These are phyloP conservation scores for Cathartes aura DNA, from an alignment of 2,113 vertebrate species.

Conservation along the genomic window DNA sequence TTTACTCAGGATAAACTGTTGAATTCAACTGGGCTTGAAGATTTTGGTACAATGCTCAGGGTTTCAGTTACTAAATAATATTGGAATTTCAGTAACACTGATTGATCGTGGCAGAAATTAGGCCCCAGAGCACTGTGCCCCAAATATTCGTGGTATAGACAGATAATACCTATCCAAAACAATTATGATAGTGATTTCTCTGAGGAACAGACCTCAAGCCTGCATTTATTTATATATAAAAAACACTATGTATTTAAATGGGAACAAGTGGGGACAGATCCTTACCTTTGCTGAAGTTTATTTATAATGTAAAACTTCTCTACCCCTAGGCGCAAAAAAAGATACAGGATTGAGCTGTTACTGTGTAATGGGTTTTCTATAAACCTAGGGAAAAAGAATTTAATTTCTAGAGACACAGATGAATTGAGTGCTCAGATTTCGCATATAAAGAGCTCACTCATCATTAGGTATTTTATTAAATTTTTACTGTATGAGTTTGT, in stretches of 20 bases:
- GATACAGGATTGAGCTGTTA: neutral
- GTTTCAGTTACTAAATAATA: slow-evolving; percentile 15
- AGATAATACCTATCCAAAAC: neutral
- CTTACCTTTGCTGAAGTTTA: neutral
- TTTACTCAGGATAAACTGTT: neutral
- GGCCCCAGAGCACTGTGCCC: neutral
- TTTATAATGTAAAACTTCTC: neutral
- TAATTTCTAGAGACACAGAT: neutral
- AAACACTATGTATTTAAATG: neutral
- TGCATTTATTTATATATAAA: neutral
- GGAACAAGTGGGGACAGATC: neutral
- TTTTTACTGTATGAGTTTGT: neutral
- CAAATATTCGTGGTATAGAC: neutral
- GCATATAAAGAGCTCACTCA: neutral
- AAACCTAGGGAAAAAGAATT: neutral
- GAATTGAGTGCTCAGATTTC: neutral
- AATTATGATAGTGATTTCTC: slow-evolving; percentile 1
- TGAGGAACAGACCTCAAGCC: neutral
- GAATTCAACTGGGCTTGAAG: neutral
- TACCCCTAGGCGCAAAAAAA: neutral
- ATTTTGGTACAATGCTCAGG: neutral
- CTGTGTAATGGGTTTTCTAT: neutral
- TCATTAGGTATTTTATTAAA: neutral
- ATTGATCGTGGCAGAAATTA: neutral
- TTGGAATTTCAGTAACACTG: neutral